Evolutionary conservation across 2,888 invertebrate genomes (phyloP).

Genomic region (Blastobasis adustella): DNA sequence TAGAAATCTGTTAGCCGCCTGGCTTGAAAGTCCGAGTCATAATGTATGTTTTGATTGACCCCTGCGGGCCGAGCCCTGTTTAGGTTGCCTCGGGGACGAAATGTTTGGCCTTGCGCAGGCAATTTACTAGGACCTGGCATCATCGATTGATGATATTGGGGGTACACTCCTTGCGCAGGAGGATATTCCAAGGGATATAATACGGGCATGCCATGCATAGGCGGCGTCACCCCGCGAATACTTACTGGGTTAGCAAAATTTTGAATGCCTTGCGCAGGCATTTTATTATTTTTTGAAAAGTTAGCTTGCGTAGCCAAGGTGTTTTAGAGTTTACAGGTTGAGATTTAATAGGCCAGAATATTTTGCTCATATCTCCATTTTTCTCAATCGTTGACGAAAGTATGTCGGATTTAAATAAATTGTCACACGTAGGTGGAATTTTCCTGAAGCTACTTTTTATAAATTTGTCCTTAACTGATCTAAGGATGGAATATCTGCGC

Average conservation of each 20-base stretch:
- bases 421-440: constrained; percentile 3
- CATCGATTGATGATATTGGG: background rate
- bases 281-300: background rate
- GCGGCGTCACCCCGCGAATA: no score
- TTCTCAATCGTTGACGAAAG: background rate
- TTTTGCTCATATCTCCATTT: background rate
- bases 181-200: no score
- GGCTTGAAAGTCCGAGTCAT: background rate
- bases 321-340: background rate
- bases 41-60: background rate
- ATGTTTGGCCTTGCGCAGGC: background rate
- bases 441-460: constrained; percentile 5
- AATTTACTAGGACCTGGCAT: background rate
- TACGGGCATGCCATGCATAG: no score
- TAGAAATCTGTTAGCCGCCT: background rate
- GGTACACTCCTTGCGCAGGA: no score
- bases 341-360: no score
- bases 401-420: background rate
- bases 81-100: background rate
- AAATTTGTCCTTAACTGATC: constrained; percentile 5
- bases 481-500: constrained; percentile 4
- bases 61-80: background rate
- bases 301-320: background rate
- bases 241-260: background rate
- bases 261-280: background rate